Conservation (phyloP, 2,888 invertebrate species). For the Keiferia lycopersicella region DNA sequence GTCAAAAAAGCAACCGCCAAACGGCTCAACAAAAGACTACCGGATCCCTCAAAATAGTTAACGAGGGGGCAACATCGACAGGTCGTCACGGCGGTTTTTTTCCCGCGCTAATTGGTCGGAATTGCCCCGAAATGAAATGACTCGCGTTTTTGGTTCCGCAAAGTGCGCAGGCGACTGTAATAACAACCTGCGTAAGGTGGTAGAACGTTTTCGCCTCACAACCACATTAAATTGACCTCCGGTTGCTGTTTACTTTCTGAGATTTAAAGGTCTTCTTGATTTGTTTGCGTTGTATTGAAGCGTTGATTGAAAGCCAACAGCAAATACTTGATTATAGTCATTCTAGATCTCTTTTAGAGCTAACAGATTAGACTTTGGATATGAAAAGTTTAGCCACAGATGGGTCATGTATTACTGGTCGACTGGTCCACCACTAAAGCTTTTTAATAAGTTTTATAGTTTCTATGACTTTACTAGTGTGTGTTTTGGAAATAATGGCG, state of each 20-base stretch:
- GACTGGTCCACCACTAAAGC: constrained; percentile 4
- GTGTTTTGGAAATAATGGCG: constrained; percentile 47
- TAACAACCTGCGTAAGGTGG: constrained; percentile 53
- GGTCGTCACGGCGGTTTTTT: constrained; percentile 64
- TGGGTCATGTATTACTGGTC: not conserved
- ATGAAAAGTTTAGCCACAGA: not conserved
- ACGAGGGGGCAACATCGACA: constrained; percentile 65
- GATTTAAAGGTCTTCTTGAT: not conserved
- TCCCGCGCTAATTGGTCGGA: constrained; percentile 69
- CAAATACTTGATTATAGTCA: not conserved
- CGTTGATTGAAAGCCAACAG: not conserved
- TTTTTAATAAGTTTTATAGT: constrained; percentile 17
- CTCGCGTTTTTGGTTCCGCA: constrained; percentile 69
- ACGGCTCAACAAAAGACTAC: not conserved
- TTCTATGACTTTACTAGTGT: constrained; percentile 19
- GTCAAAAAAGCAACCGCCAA: not conserved
- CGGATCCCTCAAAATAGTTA: constrained; percentile 43
- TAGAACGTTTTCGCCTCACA: constrained; percentile 9
- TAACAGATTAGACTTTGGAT: not conserved
- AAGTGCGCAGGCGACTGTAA: constrained; percentile 70
- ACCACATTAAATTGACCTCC: not conserved
- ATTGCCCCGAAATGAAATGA: constrained; percentile 60
- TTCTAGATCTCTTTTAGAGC: not conserved
- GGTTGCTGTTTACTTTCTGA: not conserved
- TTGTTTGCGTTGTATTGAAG: not conserved